Evolutionary conservation across 2,888 invertebrate genomes (phyloP).

Genomic region (Pristionchus exspectatus): DNA sequence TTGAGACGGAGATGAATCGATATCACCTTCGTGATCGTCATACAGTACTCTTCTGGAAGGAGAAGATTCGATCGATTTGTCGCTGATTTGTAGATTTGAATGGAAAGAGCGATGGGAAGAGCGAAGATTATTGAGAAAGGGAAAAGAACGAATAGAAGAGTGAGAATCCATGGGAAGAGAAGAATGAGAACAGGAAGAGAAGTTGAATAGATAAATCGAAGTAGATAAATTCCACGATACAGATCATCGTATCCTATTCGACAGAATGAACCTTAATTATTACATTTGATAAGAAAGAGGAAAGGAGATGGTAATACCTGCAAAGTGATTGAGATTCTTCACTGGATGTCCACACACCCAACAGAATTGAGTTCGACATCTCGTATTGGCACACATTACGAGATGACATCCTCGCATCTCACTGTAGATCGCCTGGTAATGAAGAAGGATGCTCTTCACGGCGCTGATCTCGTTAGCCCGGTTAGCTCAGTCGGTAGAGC

Average conservation of each 20-base stretch:
- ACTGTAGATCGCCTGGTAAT: conserved; percentile 21
- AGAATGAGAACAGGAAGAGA: not conserved
- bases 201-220: conserved; percentile 32
- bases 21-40: conserved; percentile 28
- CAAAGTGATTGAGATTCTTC: conserved; percentile 36
- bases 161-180: conserved; percentile 40
- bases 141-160: conserved; percentile 16
- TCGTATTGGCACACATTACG: conserved; percentile 46
- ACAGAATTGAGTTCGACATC: conserved; percentile 47
- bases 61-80: conserved; percentile 37
- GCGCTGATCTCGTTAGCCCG: not conserved
- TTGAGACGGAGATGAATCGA: not conserved
- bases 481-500: conserved; percentile 55
- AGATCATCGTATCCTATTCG: conserved; percentile 47
- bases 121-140: conserved; percentile 21
- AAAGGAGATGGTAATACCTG: not conserved
- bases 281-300: not conserved
- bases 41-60: conserved; percentile 38
- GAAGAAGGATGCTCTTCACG: not conserved
- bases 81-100: conserved; percentile 12
- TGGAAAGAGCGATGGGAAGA: conserved; percentile 13
- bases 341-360: conserved; percentile 54
- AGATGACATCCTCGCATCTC: conserved; percentile 28
- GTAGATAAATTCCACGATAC: conserved; percentile 35
- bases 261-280: conserved; percentile 26